Evolutionary conservation across 2,797 vertebrate species (phyloP), one percentile per base, ranked within the genome.

Genomic region (Coregonus suidteri): DNA sequence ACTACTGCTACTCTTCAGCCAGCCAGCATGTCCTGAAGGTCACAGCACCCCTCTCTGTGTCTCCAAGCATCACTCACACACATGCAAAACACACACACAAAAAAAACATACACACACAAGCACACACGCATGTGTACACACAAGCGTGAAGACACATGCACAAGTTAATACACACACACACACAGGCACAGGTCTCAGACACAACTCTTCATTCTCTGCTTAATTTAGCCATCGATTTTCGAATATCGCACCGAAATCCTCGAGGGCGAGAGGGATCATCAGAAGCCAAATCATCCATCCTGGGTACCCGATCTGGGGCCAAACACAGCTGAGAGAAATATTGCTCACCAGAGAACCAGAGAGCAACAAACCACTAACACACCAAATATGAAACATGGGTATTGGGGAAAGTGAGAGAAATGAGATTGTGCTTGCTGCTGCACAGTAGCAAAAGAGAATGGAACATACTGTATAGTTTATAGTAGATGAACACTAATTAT

Each of bases 181-280:
- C 51, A 70, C 75, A 20, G 54, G 54, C 30, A 11, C 1, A 54
- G 78, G 79, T 77, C 79, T 68, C 75, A 83, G 65, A 81, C 79
- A 76, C 82, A 81, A 89, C 88, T 83, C 86, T 88, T 86, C 85
- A 82, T 88, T 88, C 90, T 86, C 82, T 87, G 88, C 89, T 87
- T 93, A 90, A 91, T 92, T 92, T 93, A 89, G 82, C 79, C 83
- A 91, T 89, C 87, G 89, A 88, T 91, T 90, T 88, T 86, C 81
- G 73, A 85, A 91, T 88, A 89, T 88, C 78, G 74, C 85, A 87
- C 67, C 74, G 81, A 83, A 69, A 75, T 86, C 75, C 83, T 51
- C 37, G 54, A 37, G 13, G 78, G 59, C 79, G 66, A 73, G 54
- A 83, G 66, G 59, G 81, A 82, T 80, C 59, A 80, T 77, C 73